A percentile compares a stretch with the other conserved stretches of the same genome.
phyloP scores from a whole-genome alignment of 2,888 invertebrate genomes.

The Atherix ibis region DNA sequence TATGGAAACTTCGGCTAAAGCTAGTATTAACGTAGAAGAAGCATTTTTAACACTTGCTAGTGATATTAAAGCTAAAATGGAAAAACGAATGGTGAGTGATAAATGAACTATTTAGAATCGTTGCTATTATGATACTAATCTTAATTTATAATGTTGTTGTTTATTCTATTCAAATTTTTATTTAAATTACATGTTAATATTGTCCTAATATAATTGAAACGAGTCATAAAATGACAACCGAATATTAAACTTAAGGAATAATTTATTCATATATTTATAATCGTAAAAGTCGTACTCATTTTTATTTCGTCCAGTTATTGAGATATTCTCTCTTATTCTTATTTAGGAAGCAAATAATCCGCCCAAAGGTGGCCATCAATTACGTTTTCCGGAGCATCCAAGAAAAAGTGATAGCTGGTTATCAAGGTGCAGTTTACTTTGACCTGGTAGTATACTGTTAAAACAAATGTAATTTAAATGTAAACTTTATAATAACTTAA shows the following conservation, averaged over 20 bases:
- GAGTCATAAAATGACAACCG: no score
- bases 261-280: no score
- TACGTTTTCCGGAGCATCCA: constrained; percentile 61
- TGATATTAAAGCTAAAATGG: constrained; percentile 96
- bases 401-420: constrained; percentile 75
- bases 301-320: no score
- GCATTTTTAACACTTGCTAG: constrained; percentile 94
- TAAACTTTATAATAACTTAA: constrained; percentile 9
- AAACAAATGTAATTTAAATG: constrained; percentile 9
- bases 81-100: constrained; percentile 81
- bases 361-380: constrained; percentile 65
- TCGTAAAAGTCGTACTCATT: no score
- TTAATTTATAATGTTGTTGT: no score
- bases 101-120: neutral
- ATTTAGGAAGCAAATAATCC: constrained; percentile 78
- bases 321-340: constrained; percentile 8
- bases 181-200: no score
- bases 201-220: no score
- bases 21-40: constrained; percentile 93
- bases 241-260: no score
- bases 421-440: constrained; percentile 74
- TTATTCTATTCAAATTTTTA: no score
- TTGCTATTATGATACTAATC: neutral
- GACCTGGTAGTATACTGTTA: constrained; percentile 38
- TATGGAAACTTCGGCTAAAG: constrained; percentile 98